Evolutionary conservation across 2,888 invertebrate species (phyloP), one percentile per base, ranked within the genome.

Genomic region (Diadromus collaris): DNA sequence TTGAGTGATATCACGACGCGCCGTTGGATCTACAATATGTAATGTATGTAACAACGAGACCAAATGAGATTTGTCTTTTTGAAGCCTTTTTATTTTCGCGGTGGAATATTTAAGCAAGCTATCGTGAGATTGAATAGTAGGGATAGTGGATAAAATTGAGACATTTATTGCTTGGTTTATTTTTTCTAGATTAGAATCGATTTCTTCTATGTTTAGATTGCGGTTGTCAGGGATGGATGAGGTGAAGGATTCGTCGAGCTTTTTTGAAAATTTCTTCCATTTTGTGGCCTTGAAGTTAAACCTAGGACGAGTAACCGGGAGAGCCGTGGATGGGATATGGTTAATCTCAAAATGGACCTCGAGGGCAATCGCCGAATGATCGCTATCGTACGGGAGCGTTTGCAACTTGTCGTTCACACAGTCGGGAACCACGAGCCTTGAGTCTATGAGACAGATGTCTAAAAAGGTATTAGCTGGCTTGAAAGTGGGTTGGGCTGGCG

Each of bases 381-480:
- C 72, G 19, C 72, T 72, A 21, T 72, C 72, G 24, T 61, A 61
- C 6, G 9, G 41, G 6, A 61, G 41, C 6, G 41, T 44, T 6
- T 10, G 1, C 24, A 32, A 1, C 24, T 61, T 61, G 19, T 38
- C 34, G 34, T 41, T 54, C 0, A 13, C 44, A 9, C 21, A 19
- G 21, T 63, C 32, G 16, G 4, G 21, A 3, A 75, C n/a, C 0
- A 10, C n/a, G n/a, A 79, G n/a, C 13, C 75, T 48, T 0, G 56
- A 51, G 38, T 79, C 78, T 1, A 61, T 10, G 4, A 79, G 41
- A 10, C 54, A 58, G 1, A 79, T 29, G 38, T 79, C 78, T 10
- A 78, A 46, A 21, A 58, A 74, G 1, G 64, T 56, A 1, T 51
- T 2, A 0, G 67, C 70, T 16, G 58, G 58, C 21, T 65, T 73